Base-by-base conservation (phyloP, 2,113 vertebrate species). In the Otis tarda region DNA sequence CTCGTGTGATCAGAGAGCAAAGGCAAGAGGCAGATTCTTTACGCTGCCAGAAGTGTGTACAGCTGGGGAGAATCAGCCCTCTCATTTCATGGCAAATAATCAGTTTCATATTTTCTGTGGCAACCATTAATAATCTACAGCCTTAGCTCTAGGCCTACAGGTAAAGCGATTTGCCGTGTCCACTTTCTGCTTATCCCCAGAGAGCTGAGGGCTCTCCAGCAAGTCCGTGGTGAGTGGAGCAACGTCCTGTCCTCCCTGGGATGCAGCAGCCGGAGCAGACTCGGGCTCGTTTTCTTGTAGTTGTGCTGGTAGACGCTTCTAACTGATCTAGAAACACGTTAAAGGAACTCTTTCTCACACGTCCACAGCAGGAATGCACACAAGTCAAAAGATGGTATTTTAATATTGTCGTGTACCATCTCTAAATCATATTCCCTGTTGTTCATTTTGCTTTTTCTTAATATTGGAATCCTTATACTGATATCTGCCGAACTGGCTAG, bases 81-180 rank as follows among this genome's bases (percentile, higher is more conserved):
- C 84, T 85, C 53, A 65, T 85, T 95, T 95, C 87, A 87, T 47
- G 81, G 87, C 91, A 91, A 79, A 92, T 94, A 92, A 92, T 89
- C 47, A 37, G 89, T 60, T 87, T 91, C 8, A 0, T 61, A 45
- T 93, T 95, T 95, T 93, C 87, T 76, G 63, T 69, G 43, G 73
- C 68, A 91, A 10, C 86, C 47, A 67, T 92, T 83, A 87, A 89
- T 68, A 39, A 1, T 84, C 23, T 22, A 33, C 37, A 80, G 75
- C 79, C 80, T 78, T 59, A 70, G 47, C 94, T 94, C 28, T 63
- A 55, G 93, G 76, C 76, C 86, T 55, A 1, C n/a, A 70, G 80
- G 76, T 74, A 83, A 83, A 90, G 63, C 70, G 88, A 8, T 92
- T 85, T 95, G 75, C 70, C 2, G 2, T 85, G 65, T 41, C 74